These are phyloP conservation scores for Acropternis orthonyx DNA, from an alignment of 2,797 vertebrate species.

Conservation along the genomic window DNA sequence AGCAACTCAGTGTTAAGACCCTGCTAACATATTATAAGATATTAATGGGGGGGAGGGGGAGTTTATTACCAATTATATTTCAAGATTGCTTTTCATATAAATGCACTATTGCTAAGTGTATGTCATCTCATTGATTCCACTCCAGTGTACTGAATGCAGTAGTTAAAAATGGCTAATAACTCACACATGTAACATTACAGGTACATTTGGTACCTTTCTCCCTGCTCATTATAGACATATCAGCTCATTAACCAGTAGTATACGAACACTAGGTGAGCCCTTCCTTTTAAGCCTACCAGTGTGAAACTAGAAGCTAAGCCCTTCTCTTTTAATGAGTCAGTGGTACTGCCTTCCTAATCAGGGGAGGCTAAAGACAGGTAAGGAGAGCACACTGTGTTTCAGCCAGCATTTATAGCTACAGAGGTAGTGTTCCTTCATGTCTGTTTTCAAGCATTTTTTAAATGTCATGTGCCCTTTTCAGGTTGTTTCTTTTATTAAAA, in stretches of 20 bases:
- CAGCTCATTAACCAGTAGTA: slow-evolving; percentile 71
- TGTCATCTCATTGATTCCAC: slow-evolving; percentile 58
- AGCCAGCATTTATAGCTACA: neutral
- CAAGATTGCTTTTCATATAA: slow-evolving; percentile 60
- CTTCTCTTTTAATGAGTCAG: slow-evolving; percentile 48
- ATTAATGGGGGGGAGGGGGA: neutral
- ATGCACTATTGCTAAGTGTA: slow-evolving; percentile 15
- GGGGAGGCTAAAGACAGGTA: neutral
- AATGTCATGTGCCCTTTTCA: slow-evolving; percentile 5
- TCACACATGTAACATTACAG: slow-evolving; percentile 59
- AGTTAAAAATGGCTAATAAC: slow-evolving; percentile 69
- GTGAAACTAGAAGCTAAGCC: slow-evolving; percentile 54
- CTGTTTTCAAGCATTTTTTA: slow-evolving; percentile 22
- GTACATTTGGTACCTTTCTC: slow-evolving; percentile 63
- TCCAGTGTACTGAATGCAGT: neutral
- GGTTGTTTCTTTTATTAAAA: slow-evolving; percentile 2
- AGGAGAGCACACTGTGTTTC: neutral
- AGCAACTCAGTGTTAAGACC: neutral
- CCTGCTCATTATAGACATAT: slow-evolving; percentile 45
- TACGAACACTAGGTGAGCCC: slow-evolving; percentile 48
- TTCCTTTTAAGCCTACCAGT: slow-evolving; percentile 59
- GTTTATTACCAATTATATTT: slow-evolving; percentile 67
- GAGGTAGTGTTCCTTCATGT: neutral
- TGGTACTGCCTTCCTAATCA: neutral
- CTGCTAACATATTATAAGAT: slow-evolving; percentile 40